Base-by-base conservation (phyloP, 1,140 invertebrate genomes). In the Cyrtorhinus lividipennis region DNA sequence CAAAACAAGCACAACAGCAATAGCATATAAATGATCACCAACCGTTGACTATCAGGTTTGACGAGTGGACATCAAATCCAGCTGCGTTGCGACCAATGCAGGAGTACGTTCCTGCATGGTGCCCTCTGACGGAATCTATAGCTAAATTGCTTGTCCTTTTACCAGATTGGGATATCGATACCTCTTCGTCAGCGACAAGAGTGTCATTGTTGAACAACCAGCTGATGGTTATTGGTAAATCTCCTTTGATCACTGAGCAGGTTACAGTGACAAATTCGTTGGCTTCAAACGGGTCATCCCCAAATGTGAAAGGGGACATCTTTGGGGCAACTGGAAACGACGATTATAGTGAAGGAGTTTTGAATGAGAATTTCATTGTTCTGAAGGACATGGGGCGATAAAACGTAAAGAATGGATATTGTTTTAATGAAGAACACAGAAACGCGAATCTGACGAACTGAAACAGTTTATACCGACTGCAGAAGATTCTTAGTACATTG, bases 171-270 rank as follows among this genome's bases (percentile, higher is more conserved):
- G 73, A 75, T 58, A 77, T 77, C 20, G 24, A 24, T 18, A 63
- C 61, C 13, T 61, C 64, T 71, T 80, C 69, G 62, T 82, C 75
- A 64, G 78, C 82, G 25, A 86, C 78, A 74, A 66, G 18, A 10
- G 59, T 30, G 24, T 66, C 22, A 13, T 63, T 63, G 20, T 90
- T 85, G 70, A 88, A 87, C 65, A 80, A 77, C 88, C 87, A 90
- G 63, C 80, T 77, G 65, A 90, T 85, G 65, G 82, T 79, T 58
- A 88, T 78, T 2, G 87, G 87, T 66, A 82, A 74, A 73, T 89
- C 87, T 27, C 88, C 88, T 70, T 85, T 86, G 59, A 83, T 79
- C 48, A 91, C 83, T 13, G 84, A 79, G 74, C 88, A 91, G 66
- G 80, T 82, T 26, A 86, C 79, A 45, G 87, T 85, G 58, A 86